Conservation (phyloP, 2,797 vertebrate species). For the Cossypha caffra region DNA sequence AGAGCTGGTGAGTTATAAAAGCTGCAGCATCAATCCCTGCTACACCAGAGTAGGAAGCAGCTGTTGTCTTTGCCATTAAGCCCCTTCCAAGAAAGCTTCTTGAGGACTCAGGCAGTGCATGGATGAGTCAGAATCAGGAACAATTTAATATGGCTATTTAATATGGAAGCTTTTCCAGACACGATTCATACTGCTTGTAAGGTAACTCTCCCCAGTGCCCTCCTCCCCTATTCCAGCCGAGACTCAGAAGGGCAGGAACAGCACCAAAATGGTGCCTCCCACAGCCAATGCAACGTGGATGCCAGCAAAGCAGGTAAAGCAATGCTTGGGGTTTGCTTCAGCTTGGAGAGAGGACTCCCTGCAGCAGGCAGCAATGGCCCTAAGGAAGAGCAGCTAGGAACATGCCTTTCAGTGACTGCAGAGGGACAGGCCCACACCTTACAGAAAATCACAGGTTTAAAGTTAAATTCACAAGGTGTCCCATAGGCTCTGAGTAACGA, state of each 20-base stretch:
- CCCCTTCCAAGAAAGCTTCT: neutral
- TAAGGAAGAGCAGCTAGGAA: neutral
- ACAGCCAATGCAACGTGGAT: rapidly evolving
- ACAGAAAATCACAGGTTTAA: neutral
- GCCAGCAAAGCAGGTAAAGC: neutral
- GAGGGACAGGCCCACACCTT: neutral
- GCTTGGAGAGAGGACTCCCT: neutral
- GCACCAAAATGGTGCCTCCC: neutral
- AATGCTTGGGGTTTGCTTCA: neutral
- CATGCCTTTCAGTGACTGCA: neutral
- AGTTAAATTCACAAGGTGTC: neutral
- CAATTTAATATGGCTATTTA: neutral
- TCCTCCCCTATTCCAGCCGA: neutral
- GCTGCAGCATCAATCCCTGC: neutral
- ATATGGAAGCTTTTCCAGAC: neutral
- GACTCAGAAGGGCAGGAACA: neutral
- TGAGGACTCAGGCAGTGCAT: neutral
- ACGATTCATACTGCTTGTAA: neutral
- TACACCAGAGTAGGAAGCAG: neutral
- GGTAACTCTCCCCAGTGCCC: neutral
- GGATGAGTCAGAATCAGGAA: neutral
- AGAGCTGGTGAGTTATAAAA: neutral
- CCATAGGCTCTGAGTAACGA: neutral
- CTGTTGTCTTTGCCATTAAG: neutral
- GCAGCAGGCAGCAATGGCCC: neutral